These are phyloP conservation scores for Synergus japonicus DNA, from an alignment of 2,888 invertebrate genomes.

Conservation along the genomic window DNA sequence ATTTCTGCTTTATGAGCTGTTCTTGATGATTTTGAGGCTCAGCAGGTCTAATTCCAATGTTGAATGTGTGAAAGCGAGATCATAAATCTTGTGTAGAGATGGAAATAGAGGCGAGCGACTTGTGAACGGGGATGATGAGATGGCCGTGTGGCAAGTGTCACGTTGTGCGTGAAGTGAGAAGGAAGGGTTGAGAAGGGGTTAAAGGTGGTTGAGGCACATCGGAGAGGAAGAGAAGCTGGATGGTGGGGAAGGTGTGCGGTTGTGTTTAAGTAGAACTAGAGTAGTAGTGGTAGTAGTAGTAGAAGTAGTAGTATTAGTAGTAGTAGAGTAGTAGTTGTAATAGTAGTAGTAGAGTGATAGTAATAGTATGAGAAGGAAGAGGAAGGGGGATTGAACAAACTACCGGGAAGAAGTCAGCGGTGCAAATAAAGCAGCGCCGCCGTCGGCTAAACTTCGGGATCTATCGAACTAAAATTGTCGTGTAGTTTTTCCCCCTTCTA, in stretches of 20 bases:
- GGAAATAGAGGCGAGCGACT: conserved; percentile 26
- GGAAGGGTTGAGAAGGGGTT: conserved; percentile 74
- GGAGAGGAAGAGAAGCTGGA: conserved; percentile 62
- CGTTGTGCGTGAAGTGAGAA: conserved; percentile 66
- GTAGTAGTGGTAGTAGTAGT: conserved; percentile 71
- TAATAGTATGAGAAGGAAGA: conserved; percentile 74
- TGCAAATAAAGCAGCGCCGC: conserved; percentile 75
- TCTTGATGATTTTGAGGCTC: not conserved
- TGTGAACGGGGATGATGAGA: conserved; percentile 6
- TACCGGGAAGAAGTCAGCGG: conserved; percentile 76
- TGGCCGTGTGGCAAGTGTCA: conserved; percentile 66
- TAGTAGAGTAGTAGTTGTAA: conserved; percentile 61
- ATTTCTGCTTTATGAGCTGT: not conserved
- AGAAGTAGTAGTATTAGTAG: conserved; percentile 72
- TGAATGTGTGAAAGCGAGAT: not conserved
- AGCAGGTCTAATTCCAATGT: not conserved
- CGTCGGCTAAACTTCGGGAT: conserved; percentile 75
- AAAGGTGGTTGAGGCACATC: conserved; percentile 59
- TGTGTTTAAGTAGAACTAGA: conserved; percentile 69
- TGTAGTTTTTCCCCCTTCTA: conserved; percentile 71
- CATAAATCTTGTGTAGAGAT: not conserved
- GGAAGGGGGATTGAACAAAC: conserved; percentile 71
- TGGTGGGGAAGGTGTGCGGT: conserved; percentile 77
- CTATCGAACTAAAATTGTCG: conserved; percentile 77
- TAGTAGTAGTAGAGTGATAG: conserved; percentile 69